A percentile compares a stretch with the other conserved stretches of the same genome.
Conservation (phyloP, 2,888 invertebrate genomes). For the Aleiodes leptofemur region DNA sequence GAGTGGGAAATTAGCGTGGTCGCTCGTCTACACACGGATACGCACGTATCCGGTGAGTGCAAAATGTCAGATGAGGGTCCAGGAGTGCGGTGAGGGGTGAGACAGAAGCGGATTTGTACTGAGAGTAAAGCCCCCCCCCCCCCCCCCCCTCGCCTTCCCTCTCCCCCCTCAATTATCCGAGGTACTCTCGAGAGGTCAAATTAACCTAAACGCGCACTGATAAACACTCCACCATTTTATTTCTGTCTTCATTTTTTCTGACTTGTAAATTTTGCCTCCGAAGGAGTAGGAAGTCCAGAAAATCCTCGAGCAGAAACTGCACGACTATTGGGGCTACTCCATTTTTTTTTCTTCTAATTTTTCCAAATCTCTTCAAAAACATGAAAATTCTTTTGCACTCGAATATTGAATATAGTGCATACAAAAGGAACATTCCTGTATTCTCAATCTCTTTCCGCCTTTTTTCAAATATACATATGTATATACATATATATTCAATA, state of each 20-base stretch:
- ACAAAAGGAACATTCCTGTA: too few species aligned
- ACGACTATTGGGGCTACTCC: background rate
- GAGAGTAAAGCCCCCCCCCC: slow-evolving; percentile 42
- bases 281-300: background rate
- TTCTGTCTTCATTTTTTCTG: slow-evolving; percentile 36
- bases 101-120: slow-evolving; percentile 21
- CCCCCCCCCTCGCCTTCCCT: too few species aligned
- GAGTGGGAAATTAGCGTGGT: slow-evolving; percentile 61
- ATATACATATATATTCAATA: too few species aligned
- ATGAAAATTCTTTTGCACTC: too few species aligned
- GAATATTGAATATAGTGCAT: too few species aligned
- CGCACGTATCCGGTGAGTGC: slow-evolving; percentile 36
- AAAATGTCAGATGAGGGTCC: slow-evolving; percentile 24
- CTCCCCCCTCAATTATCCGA: slow-evolving; percentile 64
- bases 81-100: slow-evolving; percentile 14
- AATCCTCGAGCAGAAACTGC: too few species aligned
- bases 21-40: slow-evolving; percentile 45
- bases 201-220: slow-evolving; percentile 69
- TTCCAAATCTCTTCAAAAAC: too few species aligned
- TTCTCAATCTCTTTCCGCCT: too few species aligned
- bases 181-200: slow-evolving; percentile 65
- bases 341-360: background rate
- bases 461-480: too few species aligned
- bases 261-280: background rate
- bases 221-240: slow-evolving; percentile 63